Evolutionary conservation across 1,140 invertebrate genomes (phyloP).

Genomic region (Cherax quadricarinatus): DNA sequence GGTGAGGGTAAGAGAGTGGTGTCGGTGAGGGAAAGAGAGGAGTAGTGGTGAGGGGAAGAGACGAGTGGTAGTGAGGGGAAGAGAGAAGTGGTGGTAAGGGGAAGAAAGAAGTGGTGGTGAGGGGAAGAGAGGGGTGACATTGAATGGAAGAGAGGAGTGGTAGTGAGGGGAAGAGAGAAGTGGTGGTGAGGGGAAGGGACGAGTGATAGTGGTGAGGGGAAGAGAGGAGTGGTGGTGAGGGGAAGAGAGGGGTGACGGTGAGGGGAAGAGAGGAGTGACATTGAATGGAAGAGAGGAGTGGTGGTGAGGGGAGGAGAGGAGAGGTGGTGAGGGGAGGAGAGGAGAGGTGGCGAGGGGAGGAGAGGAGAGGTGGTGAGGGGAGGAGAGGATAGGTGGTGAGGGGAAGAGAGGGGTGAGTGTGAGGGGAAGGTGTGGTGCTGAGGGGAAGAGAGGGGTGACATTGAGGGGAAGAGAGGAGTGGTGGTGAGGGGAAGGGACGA

Average conservation of each 20-base stretch:
- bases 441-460: not conserved
- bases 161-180: not conserved
- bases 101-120: not conserved
- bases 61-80: not conserved
- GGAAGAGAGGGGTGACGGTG: too few species aligned
- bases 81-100: not conserved
- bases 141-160: too few species aligned
- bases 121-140: too few species aligned
- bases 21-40: too few species aligned
- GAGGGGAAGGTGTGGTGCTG: not conserved
- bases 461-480: not conserved
- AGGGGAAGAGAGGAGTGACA: too few species aligned
- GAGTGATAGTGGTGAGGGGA: too few species aligned
- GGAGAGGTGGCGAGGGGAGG: not conserved
- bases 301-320: not conserved
- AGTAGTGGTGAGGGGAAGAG: too few species aligned
- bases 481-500: not conserved
- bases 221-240: not conserved
- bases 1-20: too few species aligned
- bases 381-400: not conserved
- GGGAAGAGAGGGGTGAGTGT: not conserved
- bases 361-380: too few species aligned
- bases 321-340: too few species aligned
- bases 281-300: not conserved
- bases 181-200: not conserved